Base-by-base conservation (phyloP, 2,888 invertebrate species). In the Lasioglossum villosulum region DNA sequence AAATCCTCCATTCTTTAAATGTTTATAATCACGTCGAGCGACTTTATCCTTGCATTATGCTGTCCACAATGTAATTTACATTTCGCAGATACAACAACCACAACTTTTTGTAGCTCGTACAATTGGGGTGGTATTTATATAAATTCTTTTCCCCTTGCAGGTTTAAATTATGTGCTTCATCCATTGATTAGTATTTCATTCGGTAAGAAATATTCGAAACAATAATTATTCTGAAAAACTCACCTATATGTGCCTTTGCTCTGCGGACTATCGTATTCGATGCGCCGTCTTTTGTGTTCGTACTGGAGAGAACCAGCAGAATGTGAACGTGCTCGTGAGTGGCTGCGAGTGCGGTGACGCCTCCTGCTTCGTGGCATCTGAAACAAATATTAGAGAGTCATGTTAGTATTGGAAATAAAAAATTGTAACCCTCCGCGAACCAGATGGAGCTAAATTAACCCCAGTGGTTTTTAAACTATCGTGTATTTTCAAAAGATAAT, bases 321-420 rank as follows among this genome's bases (percentile, higher is more conserved):
- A 81, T 94, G 94, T 80, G 95, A 94, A 79, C 94, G 92, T 75
- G 95, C 93, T 90, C 96, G 96, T 89, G 96, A 96, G 88, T 96
- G 97, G 59, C 96, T 97, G 75, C 96, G 95, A 85, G 97, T 97
- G 94, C 97, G 97, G 95, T 97, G 97, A 96, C 97, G 97, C 96
- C 98, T 97, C 92, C 97, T 96, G 90, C 97, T 97, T 92, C 97
- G 97, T 94, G 98, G 98, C 98, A 98, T 98, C 98, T 98, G 96
- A 16, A 93, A 93, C 90, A 88, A 81, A 80, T 95, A 10, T 23
- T 0, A 52, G 1, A 10, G 66, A 14, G 8, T 75, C 19, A 6
- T n/a, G 37, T 70, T n/a, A 16, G 0, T 30, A 63, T 30, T 3
- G 19, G 63, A 63, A 30, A 34, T 30, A 8, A 63, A 30, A 19